A percentile compares a stretch with the other conserved stretches of the same genome.
Evolutionary conservation across 2,797 vertebrate genomes (phyloP).

Genomic region (Ataeniobius toweri): DNA sequence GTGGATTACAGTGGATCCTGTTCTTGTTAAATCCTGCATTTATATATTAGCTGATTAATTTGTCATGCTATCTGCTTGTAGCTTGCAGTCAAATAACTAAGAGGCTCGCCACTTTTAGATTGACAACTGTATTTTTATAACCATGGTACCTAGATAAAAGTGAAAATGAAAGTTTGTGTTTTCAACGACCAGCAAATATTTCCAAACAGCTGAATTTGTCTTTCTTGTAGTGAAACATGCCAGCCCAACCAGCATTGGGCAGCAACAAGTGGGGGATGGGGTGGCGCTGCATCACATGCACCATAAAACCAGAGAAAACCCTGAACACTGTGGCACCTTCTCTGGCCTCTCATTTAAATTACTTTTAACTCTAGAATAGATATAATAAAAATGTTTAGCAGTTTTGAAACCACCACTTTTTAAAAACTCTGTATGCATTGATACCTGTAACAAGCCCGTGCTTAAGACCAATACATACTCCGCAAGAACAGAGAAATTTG

Average conservation of each 20-base stretch:
- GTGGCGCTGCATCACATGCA: not conserved
- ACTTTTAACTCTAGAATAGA: not conserved
- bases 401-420: not conserved
- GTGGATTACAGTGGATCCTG: not conserved
- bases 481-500: not conserved
- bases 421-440: not conserved
- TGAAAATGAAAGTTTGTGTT: not conserved
- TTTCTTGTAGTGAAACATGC: not conserved
- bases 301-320: not conserved
- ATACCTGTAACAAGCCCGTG: not conserved
- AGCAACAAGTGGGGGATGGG: not conserved
- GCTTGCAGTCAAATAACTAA: not conserved
- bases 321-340: not conserved
- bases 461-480: not conserved
- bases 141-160: not conserved
- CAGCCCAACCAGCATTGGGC: too few relatives aligned
- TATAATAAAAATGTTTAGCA: not conserved
- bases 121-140: not conserved
- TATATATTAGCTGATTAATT: not conserved
- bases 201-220: not conserved
- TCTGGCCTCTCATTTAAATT: not conserved
- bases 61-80: not conserved
- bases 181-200: not conserved
- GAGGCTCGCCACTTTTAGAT: not conserved
- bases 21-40: not conserved